Evolutionary conservation across 1,140 invertebrate genomes (phyloP).

Genomic region (Saccostrea glomerata): DNA sequence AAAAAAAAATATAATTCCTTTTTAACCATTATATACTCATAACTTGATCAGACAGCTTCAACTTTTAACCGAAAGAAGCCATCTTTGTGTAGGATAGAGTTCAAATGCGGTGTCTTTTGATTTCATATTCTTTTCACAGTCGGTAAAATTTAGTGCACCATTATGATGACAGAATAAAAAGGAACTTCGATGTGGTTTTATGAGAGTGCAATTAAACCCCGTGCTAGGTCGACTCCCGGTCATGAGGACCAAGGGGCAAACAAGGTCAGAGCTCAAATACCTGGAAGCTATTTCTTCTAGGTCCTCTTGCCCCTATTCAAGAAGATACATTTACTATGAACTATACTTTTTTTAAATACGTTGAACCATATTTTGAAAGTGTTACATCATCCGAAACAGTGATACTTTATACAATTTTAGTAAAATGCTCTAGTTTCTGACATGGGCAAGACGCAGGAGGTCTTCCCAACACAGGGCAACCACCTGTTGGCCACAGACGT

Average conservation of each 20-base stretch:
- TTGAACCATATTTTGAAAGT: too few relatives aligned
- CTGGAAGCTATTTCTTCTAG: not conserved
- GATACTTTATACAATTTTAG: too few relatives aligned
- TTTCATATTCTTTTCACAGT: not conserved
- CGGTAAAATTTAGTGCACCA: constrained; percentile 23
- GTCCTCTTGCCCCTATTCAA: not conserved
- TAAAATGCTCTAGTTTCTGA: not conserved
- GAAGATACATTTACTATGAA: too few relatives aligned
- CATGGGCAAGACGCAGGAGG: not conserved
- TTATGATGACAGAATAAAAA: constrained; percentile 22
- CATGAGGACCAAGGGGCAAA: constrained; percentile 7
- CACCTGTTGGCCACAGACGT: constrained; percentile 14
- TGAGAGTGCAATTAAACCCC: constrained; percentile 28
- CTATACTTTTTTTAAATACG: too few relatives aligned
- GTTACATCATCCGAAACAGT: too few relatives aligned
- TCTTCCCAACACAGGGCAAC: not conserved
- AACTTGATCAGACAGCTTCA: constrained; percentile 21
- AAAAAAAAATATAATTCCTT: not conserved
- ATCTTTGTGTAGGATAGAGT: not conserved
- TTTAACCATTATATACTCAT: not conserved
- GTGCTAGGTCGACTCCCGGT: constrained; percentile 15
- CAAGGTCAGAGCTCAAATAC: not conserved
- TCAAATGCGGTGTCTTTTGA: not conserved
- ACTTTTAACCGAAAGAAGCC: constrained; percentile 10
- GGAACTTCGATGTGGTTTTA: not conserved